Evolutionary conservation across 2,888 invertebrate genomes (phyloP), one percentile per base, ranked within the genome.

Genomic region (Onthophagus sagittarius): DNA sequence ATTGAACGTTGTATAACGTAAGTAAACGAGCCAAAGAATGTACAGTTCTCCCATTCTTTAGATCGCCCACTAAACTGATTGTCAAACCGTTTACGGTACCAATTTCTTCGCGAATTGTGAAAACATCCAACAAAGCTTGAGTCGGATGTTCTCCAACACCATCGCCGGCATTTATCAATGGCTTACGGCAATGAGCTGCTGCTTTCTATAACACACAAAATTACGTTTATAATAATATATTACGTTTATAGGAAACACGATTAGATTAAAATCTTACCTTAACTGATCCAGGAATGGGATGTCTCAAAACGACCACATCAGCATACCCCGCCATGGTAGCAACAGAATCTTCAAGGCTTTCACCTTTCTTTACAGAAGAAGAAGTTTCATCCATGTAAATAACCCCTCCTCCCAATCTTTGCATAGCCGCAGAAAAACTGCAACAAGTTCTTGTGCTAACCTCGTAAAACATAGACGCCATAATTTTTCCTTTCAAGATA

Each of bases 401-500:
- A 0, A 99, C 97, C 23, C 91, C 90, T 0, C 99, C 99, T 5
- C 99, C 99, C 4, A 99, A 89, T 76, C 98, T 89, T 83, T 96
- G 94, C 97, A 99, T 98, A 0, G 99, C 99, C 0, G 96, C 95
- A 0, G 95, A 90, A 87, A 99, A 99, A 83, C 98, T 99, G 84
- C 96, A 95, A 80, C 94, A 93, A 0, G 99, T 99, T 75, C 99
- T 89, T 0, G 99, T 99, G 83, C 98, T 98, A 0, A 93, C 97
- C 89, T 99, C 99, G 85, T 97, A 99, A 86, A 99, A 99, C 82
- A 99, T 91, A 0, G 95, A 95, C 2, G 97, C 94, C 95, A 99
- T 94, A 2, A 98, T 89, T 87, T 97, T 97, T 63, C 98, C 98
- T 84, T 91, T 92, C 62, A 98, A 86, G 76, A 98, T 90, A 81